phyloP scores from a whole-genome alignment of 2,888 invertebrate species.

The Norana najaformis region DNA sequence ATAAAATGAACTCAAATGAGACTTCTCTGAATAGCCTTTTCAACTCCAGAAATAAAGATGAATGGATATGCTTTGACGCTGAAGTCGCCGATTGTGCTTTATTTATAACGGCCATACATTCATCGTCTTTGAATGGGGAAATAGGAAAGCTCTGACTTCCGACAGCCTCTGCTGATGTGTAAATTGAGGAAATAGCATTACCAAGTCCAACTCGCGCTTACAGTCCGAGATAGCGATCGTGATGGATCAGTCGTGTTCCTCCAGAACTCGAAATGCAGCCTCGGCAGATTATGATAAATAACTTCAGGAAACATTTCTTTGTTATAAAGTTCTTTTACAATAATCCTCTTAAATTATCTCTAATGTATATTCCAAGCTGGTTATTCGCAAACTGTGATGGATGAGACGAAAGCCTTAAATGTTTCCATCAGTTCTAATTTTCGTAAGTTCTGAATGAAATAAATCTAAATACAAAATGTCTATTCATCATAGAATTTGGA shows the following conservation, averaged over 20 bases:
- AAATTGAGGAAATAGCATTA: constrained; percentile 6
- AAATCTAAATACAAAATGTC: not conserved
- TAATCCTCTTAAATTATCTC: not conserved
- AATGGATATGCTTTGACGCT: constrained; percentile 1
- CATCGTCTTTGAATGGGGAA: constrained; percentile 3
- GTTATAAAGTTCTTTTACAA: not conserved
- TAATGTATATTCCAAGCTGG: not conserved
- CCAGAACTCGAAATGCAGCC: not conserved
- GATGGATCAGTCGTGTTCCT: not conserved
- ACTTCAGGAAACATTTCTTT: not conserved
- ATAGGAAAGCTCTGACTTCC: not conserved
- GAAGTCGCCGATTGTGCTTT: not conserved
- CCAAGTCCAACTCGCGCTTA: not conserved
- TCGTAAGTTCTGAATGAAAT: not conserved
- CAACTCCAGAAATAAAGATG: constrained; percentile 4
- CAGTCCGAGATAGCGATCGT: not conserved
- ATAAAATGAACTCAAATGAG: not conserved
- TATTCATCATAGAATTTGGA: not conserved
- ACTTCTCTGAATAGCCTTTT: not conserved
- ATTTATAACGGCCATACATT: not conserved
- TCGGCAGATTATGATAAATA: not conserved
- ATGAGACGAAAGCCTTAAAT: not conserved
- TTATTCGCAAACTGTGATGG: not conserved
- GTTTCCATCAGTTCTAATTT: not conserved
- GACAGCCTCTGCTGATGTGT: not conserved